Base-by-base conservation (phyloP, 2,113 vertebrate species). In the Microtus richardsoni region DNA sequence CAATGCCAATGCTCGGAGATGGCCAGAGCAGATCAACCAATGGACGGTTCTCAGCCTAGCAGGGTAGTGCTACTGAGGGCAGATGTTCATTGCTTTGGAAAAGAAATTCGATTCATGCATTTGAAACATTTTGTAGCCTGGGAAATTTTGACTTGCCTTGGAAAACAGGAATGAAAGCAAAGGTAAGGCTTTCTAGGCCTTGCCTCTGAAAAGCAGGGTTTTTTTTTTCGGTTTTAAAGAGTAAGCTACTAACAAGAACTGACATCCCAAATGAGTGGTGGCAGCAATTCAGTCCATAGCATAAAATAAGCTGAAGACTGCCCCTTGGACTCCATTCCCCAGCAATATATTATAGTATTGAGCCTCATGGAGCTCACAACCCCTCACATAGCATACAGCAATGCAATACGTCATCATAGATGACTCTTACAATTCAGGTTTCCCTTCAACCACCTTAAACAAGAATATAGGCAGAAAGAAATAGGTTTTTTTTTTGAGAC, bases 91-190 rank as follows among this genome's bases (percentile, higher is more conserved):
- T 89, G 85, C 26, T n/a, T 66, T 88, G 36, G 58, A 19, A 93
- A 14, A 93, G 64, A 68, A 62, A 74, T 71, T 89, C 54, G 28
- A 26, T 80, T 82, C 96, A 13, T 71, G 36, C n/a, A 39, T 91
- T 71, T 82, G 49, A 88, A 70, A 49, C 5, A 5, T 92, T 88
- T 75, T 49, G 22, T 58, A 88, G 16, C 12, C 7, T 52, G 52
- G 9, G 24, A 94, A 96, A 96, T 11, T 47, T 90, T 91, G 28
- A 36, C 24, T 49, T 95, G 21, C 49, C 33, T 41, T 91, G 5
- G n/a, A 94, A 95, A 89, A 84, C 66, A 41, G 24, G 87, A 96
- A 93, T 70, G 1, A 71, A 95, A 95, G 85, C 82, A 85, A 78
- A 79, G 13, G 36, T 26, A 85, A 92, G 60, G 1, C 12, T 91